Evolutionary conservation across 2,113 vertebrate genomes (phyloP).

Genomic region (Centropristis striata): DNA sequence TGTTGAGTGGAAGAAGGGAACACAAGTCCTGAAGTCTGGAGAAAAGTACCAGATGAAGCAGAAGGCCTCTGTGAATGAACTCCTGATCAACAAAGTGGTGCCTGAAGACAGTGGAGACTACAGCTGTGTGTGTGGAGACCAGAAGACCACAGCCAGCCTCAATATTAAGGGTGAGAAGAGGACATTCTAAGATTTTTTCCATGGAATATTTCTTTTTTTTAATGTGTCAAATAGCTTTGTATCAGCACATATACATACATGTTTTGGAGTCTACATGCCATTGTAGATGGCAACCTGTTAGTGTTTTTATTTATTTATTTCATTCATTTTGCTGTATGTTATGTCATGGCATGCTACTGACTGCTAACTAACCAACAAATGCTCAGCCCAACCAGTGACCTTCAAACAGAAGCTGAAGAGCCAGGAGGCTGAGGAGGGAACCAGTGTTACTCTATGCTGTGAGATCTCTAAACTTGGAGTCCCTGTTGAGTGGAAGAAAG

Average conservation of each 20-base stretch:
- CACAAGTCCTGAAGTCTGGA: constrained; percentile 73
- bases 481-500: constrained; percentile 88
- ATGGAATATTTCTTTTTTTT: no score
- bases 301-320: not conserved
- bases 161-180: constrained; percentile 70
- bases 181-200: not conserved
- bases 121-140: constrained; percentile 82
- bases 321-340: not conserved
- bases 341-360: not conserved
- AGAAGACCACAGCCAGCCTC: constrained; percentile 83
- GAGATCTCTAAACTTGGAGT: constrained; percentile 84
- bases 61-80: constrained; percentile 57
- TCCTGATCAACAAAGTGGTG: constrained; percentile 73
- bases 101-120: constrained; percentile 85
- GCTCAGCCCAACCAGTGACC: constrained; percentile 49
- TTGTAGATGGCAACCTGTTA: accelerated
- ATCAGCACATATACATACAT: not conserved
- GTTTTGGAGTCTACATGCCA: not conserved
- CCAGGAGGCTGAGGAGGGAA: constrained; percentile 85
- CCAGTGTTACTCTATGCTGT: constrained; percentile 81
- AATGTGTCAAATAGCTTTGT: not conserved
- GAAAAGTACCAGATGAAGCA: constrained; percentile 87
- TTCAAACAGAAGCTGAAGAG: constrained; percentile 76
- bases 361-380: constrained; percentile 8
- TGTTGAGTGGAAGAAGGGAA: constrained; percentile 87